Percentiles rank a stretch among this genome's conserved stretches.
These are phyloP conservation scores for Percopsis transmontana DNA, from an alignment of 2,113 vertebrate species.

Conservation along the genomic window DNA sequence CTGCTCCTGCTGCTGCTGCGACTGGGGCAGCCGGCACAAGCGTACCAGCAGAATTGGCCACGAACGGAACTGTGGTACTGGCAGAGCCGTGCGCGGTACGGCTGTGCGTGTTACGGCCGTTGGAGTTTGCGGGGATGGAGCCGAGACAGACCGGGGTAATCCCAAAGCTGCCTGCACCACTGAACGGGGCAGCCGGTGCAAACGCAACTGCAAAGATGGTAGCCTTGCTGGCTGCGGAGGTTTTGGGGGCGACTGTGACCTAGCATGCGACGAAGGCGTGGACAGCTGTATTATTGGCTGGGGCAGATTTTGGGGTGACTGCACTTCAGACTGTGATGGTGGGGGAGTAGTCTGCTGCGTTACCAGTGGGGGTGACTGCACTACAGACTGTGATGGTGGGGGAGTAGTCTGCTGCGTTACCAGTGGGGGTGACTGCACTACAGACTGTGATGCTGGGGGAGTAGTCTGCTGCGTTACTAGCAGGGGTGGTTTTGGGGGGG, in stretches of 20 bases:
- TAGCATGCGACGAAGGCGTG: constrained; percentile 11
- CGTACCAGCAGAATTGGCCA: constrained; percentile 34
- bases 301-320: background rate
- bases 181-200: constrained; percentile 58
- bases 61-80: constrained; percentile 4
- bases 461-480: no score
- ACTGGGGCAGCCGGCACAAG: constrained; percentile 29
- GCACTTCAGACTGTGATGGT: no score
- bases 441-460: no score
- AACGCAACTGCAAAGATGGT: constrained; percentile 45
- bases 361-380: no score
- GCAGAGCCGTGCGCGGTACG: background rate
- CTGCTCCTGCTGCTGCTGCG: no score
- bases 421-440: no score
- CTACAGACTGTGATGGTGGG: no score
- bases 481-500: no score
- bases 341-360: no score
- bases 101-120: background rate
- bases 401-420: no score
- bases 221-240: constrained; percentile 20
- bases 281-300: constrained; percentile 27
- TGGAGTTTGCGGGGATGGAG: constrained; percentile 7
- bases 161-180: constrained; percentile 33
- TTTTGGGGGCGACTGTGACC: background rate
- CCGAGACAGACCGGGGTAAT: constrained; percentile 4